Evolutionary conservation across 2,113 vertebrate species (phyloP).

Genomic region (Chinchilla lanigera): DNA sequence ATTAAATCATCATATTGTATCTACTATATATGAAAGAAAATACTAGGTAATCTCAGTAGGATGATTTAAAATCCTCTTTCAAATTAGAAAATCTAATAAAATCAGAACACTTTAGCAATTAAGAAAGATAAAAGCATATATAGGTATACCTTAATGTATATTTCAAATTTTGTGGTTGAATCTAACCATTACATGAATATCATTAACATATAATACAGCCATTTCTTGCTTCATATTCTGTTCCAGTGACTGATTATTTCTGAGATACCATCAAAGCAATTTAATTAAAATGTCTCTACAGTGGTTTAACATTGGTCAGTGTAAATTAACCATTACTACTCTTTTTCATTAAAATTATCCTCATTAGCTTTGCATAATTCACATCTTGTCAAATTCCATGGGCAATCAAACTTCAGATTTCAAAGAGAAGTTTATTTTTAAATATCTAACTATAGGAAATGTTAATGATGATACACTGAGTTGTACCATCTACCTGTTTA

Average conservation of each 20-base stretch:
- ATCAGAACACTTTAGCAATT: background rate
- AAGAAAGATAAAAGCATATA: background rate
- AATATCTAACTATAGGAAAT: background rate
- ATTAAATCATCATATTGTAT: background rate
- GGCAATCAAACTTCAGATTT: background rate
- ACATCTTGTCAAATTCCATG: background rate
- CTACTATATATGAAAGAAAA: background rate
- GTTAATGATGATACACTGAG: background rate
- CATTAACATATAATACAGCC: background rate
- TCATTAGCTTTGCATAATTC: background rate
- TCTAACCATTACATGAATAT: background rate
- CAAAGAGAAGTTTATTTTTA: background rate
- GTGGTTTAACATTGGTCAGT: background rate
- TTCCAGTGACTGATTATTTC: background rate
- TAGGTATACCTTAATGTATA: background rate
- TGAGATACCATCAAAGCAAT: background rate
- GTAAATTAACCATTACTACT: slow-evolving; percentile 1
- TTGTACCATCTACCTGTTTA: background rate
- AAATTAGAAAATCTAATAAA: background rate
- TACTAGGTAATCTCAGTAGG: background rate
- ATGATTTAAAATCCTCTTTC: background rate
- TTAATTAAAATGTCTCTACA: background rate
- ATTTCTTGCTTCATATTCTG: background rate
- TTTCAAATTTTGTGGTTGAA: background rate
- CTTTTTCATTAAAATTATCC: background rate